Percentiles rank a stretch among this genome's conserved stretches.
Evolutionary conservation across 2,888 invertebrate genomes (phyloP).

Genomic region (Adineta ricciae): DNA sequence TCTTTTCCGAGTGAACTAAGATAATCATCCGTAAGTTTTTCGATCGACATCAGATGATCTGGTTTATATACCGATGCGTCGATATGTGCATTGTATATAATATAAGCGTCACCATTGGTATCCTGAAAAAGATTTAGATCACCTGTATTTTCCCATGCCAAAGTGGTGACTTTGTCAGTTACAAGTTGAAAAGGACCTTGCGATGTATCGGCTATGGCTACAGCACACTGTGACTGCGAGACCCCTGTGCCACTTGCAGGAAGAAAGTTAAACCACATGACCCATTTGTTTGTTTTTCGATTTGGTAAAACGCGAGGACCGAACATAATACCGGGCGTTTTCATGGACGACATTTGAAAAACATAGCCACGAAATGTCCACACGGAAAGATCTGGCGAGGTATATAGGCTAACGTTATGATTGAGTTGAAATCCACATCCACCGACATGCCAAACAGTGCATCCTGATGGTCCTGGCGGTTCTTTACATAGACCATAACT

Average conservation of each 20-base stretch:
- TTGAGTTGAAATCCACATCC: slow-evolving; percentile 7
- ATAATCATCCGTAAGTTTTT: not conserved
- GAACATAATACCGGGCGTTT: not conserved
- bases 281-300: not conserved
- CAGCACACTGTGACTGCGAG: not conserved
- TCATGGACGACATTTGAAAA: not conserved
- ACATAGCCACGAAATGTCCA: not conserved
- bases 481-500: slow-evolving; percentile 7
- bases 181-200: not conserved
- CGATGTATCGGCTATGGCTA: not conserved
- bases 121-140: not conserved
- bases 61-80: not conserved
- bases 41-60: not conserved
- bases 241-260: not conserved
- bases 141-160: not conserved
- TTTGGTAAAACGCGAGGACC: not conserved
- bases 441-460: not conserved
- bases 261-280: not conserved
- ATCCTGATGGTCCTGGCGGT: not conserved
- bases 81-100: not conserved
- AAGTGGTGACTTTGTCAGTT: not conserved
- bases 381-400: not conserved
- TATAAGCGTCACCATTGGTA: not conserved
- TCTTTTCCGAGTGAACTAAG: not conserved
- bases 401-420: not conserved